Conservation (phyloP, 1,140 invertebrate species). For the Heliconius hewitsoni region DNA sequence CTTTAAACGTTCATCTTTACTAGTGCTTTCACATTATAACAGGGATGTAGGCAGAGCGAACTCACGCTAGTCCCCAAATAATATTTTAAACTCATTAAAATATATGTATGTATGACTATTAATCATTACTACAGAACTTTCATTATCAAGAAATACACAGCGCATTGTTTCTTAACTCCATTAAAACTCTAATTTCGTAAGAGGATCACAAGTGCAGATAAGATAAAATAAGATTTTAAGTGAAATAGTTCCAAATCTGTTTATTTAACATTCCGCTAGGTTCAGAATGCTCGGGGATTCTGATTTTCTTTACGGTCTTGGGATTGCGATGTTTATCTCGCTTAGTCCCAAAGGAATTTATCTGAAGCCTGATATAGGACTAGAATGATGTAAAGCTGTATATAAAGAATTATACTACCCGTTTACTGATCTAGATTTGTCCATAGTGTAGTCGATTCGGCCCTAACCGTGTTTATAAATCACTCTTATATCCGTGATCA, state of each 20-base stretch:
- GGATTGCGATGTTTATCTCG: constrained; percentile 40
- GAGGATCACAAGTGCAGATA: background rate
- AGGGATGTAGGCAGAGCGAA: too few relatives aligned
- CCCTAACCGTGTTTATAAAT: background rate
- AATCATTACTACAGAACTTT: background rate
- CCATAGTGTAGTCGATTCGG: too few relatives aligned
- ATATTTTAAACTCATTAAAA: too few relatives aligned
- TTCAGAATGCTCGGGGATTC: constrained; percentile 33
- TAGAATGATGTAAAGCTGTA: background rate
- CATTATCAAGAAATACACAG: background rate
- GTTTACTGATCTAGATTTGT: background rate
- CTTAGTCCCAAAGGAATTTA: constrained; percentile 25
- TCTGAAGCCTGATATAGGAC: constrained; percentile 12
- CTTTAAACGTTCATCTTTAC: too few relatives aligned
- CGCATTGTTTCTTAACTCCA: background rate
- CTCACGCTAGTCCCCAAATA: too few relatives aligned
- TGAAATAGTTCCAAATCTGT: constrained; percentile 20
- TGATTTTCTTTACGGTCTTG: constrained; percentile 37
- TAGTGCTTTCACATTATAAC: too few relatives aligned
- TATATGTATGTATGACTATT: too few relatives aligned
- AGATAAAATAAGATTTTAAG: constrained; percentile 1
- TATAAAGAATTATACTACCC: background rate
- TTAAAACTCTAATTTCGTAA: background rate
- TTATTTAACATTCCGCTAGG: constrained; percentile 30
- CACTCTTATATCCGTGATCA: too few relatives aligned